Conservation (phyloP, 2,113 vertebrate genomes). For the Corythaeola cristata region DNA sequence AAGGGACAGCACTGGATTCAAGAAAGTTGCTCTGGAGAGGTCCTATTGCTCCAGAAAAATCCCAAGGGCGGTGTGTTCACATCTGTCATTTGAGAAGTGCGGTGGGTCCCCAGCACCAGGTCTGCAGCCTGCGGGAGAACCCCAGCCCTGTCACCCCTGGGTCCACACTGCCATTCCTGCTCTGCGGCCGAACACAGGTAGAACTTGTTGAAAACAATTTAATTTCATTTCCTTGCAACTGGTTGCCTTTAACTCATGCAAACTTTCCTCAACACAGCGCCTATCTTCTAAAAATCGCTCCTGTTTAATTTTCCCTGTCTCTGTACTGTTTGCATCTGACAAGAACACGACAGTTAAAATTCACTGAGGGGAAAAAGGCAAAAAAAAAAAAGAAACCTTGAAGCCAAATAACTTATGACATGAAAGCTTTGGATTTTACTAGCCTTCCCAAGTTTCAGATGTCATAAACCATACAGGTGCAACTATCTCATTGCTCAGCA, state of each 20-base stretch:
- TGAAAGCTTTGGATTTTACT: constrained; percentile 1
- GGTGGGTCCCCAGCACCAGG: not conserved
- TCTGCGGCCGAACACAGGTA: not conserved
- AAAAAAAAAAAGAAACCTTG: not conserved
- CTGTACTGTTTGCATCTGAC: not conserved
- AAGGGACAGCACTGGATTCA: not conserved
- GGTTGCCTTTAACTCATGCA: not conserved
- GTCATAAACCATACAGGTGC: constrained; percentile 45
- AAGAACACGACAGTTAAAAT: not conserved
- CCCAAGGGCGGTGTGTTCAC: not conserved
- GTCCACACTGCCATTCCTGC: not conserved
- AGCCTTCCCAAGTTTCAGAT: not conserved
- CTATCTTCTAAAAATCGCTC: not conserved
- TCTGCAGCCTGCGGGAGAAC: not conserved
- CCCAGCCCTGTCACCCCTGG: not conserved
- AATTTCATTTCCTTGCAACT: not conserved
- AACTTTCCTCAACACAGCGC: not conserved
- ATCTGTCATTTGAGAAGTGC: not conserved
- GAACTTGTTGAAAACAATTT: not conserved
- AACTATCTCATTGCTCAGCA: not conserved
- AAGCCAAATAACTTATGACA: constrained; percentile 7
- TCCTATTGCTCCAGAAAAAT: not conserved
- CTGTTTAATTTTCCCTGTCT: not conserved
- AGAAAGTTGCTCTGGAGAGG: not conserved
- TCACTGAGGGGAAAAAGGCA: not conserved